Base-by-base conservation (phyloP, 1,140 invertebrate genomes). In the Mizuhopecten yessoensis region DNA sequence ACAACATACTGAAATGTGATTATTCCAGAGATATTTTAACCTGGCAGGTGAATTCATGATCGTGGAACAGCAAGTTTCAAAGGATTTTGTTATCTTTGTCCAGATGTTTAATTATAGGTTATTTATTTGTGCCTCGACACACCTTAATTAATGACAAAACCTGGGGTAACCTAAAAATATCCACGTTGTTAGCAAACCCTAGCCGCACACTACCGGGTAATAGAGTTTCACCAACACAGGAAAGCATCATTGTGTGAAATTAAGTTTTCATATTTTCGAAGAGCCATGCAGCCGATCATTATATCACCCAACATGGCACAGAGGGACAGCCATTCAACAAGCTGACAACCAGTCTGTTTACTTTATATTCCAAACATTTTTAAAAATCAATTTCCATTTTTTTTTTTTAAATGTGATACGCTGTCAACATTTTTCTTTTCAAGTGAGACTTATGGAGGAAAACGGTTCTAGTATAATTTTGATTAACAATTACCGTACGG, bases 31-130 rank as follows among this genome's bases (percentile, higher is more conserved):
- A 75, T 75, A 75, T 75, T 7, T 75, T n/a, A 75, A n/a, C 20
- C 45, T 49, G 45, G 20, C 57, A 75, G 57, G 57, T 75, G 57
- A 75, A 75, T n/a, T 75, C 57, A 75, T 7, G 0, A 57, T 75
- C 57, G 29, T 75, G 57, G 57, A 75, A 75, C 57, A 75, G n/a
- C 57, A 75, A 75, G n/a, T 75, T n/a, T 75, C 57, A 75, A 75
- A 29, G 57, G 57, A 75, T 75, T 29, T 17, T 29, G 1, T 75
- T 75, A 29, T 29, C 23, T 29, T 75, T 75, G 57, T 75, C 57
- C 1, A 29, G n/a, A 75, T 75, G 57, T 75, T 75, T 75, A 75
- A 75, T 75, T 75, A 75, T 75, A 29, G 57, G 57, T 75, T 29
- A 75, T 75, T 29, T 75, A 75, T 75, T 75, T 75, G 23, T 75